A percentile compares a stretch with the other conserved stretches of the same genome.
Conservation (phyloP, 2,888 invertebrate genomes). For the Melinaea marsaeus region DNA sequence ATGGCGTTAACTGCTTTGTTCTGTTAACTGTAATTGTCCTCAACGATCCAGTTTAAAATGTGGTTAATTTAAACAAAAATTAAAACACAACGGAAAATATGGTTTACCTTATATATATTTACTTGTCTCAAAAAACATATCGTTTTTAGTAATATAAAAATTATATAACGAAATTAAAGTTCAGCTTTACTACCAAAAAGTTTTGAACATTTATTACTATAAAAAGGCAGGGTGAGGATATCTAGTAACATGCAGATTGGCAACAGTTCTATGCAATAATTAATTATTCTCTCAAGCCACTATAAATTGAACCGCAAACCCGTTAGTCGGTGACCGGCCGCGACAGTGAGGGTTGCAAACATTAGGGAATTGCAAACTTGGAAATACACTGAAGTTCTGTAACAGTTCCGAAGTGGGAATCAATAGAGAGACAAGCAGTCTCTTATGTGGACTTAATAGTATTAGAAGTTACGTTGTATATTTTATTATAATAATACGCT, state of each 20-base stretch:
- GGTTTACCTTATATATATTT: not conserved
- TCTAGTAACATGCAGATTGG: too few relatives aligned
- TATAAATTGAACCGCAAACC: conserved; percentile 14
- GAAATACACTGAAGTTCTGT: conserved; percentile 35
- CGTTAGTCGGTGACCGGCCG: conserved; percentile 28
- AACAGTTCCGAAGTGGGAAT: conserved; percentile 39
- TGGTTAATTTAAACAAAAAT: conserved; percentile 23
- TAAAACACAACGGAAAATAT: not conserved
- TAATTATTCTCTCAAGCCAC: conserved; percentile 5
- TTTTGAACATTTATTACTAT: not conserved
- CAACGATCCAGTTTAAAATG: conserved; percentile 30
- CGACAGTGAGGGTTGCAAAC: conserved; percentile 33
- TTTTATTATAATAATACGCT: not conserved
- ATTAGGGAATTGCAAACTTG: conserved; percentile 36
- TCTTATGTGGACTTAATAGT: conserved; percentile 28
- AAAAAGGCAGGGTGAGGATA: too few relatives aligned
- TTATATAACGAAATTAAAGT: too few relatives aligned
- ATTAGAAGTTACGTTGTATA: not conserved
- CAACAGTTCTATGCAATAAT: not conserved
- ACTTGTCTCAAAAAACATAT: not conserved
- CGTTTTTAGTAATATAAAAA: too few relatives aligned
- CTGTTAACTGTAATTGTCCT: conserved; percentile 31
- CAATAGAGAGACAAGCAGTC: conserved; percentile 45
- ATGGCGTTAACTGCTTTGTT: conserved; percentile 32
- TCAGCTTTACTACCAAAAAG: not conserved